Conservation (phyloP, 2,888 invertebrate species). For the Orthonychiurus folsomi region DNA sequence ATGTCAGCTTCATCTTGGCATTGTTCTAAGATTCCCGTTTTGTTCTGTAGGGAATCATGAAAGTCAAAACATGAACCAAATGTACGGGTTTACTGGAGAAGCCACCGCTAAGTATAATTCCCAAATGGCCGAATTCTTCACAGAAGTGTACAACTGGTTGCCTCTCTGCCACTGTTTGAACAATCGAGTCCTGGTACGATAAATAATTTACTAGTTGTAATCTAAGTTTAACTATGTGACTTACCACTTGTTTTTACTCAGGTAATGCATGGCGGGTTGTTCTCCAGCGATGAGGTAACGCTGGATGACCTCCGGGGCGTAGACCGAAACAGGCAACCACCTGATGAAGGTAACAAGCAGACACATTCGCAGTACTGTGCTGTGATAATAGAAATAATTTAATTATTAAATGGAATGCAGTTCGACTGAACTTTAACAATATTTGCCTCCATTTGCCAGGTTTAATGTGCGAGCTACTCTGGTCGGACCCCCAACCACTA, state of each 20-base stretch:
- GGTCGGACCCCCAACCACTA: constrained; percentile 96
- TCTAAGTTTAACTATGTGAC: constrained; percentile 44
- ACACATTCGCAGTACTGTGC: too few species aligned
- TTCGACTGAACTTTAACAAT: too few species aligned
- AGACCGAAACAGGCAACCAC: constrained; percentile 91
- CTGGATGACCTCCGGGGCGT: constrained; percentile 80
- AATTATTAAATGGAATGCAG: too few species aligned
- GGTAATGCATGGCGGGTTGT: constrained; percentile 98
- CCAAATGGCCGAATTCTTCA: constrained; percentile 95
- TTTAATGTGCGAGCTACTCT: constrained; percentile 94
- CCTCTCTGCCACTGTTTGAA: constrained; percentile 95
- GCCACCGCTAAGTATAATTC: constrained; percentile 78
- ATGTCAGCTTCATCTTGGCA: too few species aligned
- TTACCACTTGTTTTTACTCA: too few species aligned
- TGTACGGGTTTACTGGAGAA: constrained; percentile 99
- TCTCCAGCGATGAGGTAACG: constrained; percentile 86
- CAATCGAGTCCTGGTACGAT: constrained; percentile 62
- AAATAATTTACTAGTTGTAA: too few species aligned
- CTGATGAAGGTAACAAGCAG: constrained; percentile 74
- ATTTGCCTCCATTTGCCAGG: constrained; percentile 48
- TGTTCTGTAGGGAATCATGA: constrained; percentile 85
- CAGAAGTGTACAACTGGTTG: constrained; percentile 96
- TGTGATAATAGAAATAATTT: too few species aligned
- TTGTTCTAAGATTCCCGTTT: too few species aligned
- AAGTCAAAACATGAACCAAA: constrained; percentile 95